phyloP scores from a whole-genome alignment of 2,888 invertebrate genomes.

The Clunio marinus region DNA sequence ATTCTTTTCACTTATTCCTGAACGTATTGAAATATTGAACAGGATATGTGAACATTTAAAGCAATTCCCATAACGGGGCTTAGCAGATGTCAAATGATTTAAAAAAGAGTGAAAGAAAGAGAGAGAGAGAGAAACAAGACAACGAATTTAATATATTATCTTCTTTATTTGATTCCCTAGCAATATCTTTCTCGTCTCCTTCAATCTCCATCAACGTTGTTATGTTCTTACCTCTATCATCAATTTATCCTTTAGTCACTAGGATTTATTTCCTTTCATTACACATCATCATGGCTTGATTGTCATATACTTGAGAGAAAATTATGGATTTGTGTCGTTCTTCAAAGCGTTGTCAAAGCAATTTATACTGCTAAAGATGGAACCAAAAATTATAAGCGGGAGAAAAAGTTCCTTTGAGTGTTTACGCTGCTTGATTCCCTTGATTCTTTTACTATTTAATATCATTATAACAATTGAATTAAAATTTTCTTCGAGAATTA shows the following conservation, averaged over 20 bases:
- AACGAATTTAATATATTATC: too few species aligned
- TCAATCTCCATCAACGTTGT: background rate
- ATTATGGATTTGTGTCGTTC: background rate
- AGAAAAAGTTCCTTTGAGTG: background rate
- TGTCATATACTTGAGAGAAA: background rate
- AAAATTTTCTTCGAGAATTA: background rate
- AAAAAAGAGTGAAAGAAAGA: too few species aligned
- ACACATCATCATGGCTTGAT: constrained; percentile 3
- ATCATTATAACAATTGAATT: background rate
- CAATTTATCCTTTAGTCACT: background rate
- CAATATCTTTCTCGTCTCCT: background rate
- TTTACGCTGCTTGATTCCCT: background rate
- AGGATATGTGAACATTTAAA: too few species aligned
- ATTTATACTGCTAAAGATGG: background rate
- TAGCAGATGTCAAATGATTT: too few species aligned
- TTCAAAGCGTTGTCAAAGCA: background rate
- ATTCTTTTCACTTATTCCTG: too few species aligned
- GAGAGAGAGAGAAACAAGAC: too few species aligned
- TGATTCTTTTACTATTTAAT: background rate
- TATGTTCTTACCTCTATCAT: background rate
- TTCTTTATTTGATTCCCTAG: background rate
- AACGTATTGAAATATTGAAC: too few species aligned
- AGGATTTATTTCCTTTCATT: constrained; percentile 21
- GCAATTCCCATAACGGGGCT: too few species aligned
- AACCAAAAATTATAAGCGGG: background rate